A percentile compares a stretch with the other conserved stretches of the same genome.
Conservation (phyloP, 2,797 vertebrate genomes). For the Glossophaga mutica region DNA sequence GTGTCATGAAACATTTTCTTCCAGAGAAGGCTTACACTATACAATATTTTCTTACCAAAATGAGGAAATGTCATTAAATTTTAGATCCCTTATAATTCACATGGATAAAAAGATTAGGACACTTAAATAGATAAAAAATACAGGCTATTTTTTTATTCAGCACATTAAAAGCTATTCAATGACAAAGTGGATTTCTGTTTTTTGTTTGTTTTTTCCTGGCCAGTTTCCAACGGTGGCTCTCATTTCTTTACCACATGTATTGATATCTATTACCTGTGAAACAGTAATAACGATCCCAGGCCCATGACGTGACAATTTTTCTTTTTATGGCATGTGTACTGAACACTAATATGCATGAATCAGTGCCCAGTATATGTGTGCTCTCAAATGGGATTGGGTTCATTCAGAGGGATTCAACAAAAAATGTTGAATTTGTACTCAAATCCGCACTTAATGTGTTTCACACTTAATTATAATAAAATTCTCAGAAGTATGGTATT, state of each 20-base stretch:
- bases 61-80: neutral
- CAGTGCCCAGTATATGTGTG: constrained; percentile 38
- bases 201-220: neutral
- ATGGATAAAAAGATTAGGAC: constrained; percentile 65
- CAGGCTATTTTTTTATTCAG: constrained; percentile 7
- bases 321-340: constrained; percentile 27
- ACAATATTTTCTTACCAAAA: constrained; percentile 41
- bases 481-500: neutral
- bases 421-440: neutral
- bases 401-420: constrained; percentile 26
- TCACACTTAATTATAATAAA: neutral
- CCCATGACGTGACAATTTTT: constrained; percentile 47
- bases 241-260: constrained; percentile 57
- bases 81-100: constrained; percentile 61
- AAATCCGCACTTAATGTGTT: neutral
- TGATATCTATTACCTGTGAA: constrained; percentile 57
- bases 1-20: constrained; percentile 58
- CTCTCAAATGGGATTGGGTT: constrained; percentile 62
- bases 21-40: constrained; percentile 59
- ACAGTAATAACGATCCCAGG: constrained; percentile 51
- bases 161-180: constrained; percentile 41
- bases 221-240: constrained; percentile 57
- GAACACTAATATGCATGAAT: constrained; percentile 62
- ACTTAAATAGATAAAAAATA: constrained; percentile 44
- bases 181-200: constrained; percentile 44